Percentiles rank a stretch among this genome's conserved stretches.
Evolutionary conservation across 2,797 vertebrate genomes (phyloP).

Genomic region (Phrynocephalus forsythii): DNA sequence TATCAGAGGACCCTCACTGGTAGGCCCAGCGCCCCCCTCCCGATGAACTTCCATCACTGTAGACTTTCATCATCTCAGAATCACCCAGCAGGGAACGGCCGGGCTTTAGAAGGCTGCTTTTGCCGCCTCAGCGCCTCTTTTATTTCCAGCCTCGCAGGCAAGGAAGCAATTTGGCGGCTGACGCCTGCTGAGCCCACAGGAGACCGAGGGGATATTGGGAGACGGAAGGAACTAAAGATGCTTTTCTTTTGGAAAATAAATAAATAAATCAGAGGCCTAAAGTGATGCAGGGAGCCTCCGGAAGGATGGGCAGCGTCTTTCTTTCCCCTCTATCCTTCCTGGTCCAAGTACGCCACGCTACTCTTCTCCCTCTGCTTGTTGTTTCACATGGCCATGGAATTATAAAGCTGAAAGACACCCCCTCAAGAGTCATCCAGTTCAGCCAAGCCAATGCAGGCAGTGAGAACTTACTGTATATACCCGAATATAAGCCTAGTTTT

Average conservation of each 20-base stretch:
- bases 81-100: background rate
- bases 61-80: fast-evolving
- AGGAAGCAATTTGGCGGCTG: background rate
- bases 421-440: no score
- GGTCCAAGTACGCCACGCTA: no score
- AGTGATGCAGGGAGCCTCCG: background rate
- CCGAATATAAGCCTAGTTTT: no score
- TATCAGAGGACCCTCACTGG: background rate
- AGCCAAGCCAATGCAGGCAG: no score
- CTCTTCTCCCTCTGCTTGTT: no score
- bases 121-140: background rate
- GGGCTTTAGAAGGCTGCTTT: background rate
- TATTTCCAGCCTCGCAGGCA: background rate
- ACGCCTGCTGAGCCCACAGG: background rate
- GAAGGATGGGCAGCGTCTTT: no score
- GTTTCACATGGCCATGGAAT: no score
- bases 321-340: background rate
- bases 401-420: no score
- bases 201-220: background rate
- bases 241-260: background rate
- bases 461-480: no score
- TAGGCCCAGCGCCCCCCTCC: background rate
- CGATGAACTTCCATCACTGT: background rate
- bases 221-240: background rate
- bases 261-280: background rate